These are phyloP conservation scores for Drosophila ercepeae DNA, from an alignment of 1,140 invertebrate genomes.

Conservation along the genomic window DNA sequence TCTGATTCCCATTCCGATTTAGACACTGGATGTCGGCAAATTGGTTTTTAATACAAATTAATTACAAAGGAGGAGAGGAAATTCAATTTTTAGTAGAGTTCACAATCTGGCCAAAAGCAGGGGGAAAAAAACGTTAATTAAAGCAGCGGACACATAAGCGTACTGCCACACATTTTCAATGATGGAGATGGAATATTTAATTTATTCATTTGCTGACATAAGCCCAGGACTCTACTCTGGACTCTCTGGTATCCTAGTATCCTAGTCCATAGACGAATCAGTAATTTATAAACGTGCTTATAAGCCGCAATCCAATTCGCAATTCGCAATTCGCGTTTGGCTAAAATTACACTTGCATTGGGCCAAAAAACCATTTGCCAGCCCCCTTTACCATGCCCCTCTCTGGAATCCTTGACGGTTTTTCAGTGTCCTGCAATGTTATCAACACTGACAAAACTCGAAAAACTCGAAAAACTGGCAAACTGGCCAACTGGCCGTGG, in stretches of 20 bases:
- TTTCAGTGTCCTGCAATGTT: conserved; percentile 25
- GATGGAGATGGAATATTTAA: conserved; percentile 65
- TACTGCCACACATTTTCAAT: conserved; percentile 44
- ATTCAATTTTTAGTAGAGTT: conserved; percentile 53
- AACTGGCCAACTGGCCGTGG: conserved; percentile 41
- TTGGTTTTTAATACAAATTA: conserved; percentile 57
- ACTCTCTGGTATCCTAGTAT: conserved; percentile 3
- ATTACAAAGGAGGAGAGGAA: conserved; percentile 46
- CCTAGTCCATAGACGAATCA: conserved; percentile 61
- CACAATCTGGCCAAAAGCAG: neutral
- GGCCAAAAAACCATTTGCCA: conserved; percentile 42
- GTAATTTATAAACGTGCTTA: conserved; percentile 80
- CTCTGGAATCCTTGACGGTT: neutral
- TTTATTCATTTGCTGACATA: conserved; percentile 73
- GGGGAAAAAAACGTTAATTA: conserved; percentile 57
- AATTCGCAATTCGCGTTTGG: conserved; percentile 20
- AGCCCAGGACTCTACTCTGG: conserved; percentile 13
- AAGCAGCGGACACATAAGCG: conserved; percentile 29
- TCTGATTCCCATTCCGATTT: conserved; percentile 3
- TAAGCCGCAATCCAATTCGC: conserved; percentile 79
- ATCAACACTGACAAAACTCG: conserved; percentile 52
- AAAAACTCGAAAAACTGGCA: conserved; percentile 5
- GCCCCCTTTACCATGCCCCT: neutral
- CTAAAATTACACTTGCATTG: conserved; percentile 67
- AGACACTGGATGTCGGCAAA: conserved; percentile 15